These are phyloP conservation scores for Hypselothyrea guttata DNA, from an alignment of 2,888 invertebrate genomes.

Conservation along the genomic window DNA sequence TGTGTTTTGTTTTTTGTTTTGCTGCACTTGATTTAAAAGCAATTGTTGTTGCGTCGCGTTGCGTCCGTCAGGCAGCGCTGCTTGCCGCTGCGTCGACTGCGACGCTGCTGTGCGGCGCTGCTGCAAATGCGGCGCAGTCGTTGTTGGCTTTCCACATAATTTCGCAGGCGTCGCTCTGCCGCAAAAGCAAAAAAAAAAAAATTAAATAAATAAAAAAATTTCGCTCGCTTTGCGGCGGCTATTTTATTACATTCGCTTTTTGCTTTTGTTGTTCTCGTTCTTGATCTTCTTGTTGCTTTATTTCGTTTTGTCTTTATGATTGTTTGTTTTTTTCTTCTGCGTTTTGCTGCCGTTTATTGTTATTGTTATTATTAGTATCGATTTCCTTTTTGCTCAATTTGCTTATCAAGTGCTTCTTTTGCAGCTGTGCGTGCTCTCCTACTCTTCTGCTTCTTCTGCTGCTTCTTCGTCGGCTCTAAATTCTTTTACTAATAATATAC, in stretches of 20 bases:
- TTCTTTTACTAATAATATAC: too few species aligned
- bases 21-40: slow-evolving; percentile 35
- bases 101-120: slow-evolving; percentile 48
- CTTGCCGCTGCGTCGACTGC: slow-evolving; percentile 51
- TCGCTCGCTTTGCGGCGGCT: slow-evolving; percentile 15
- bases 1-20: slow-evolving; percentile 25
- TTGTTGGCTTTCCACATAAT: slow-evolving; percentile 48
- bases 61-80: slow-evolving; percentile 51
- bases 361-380: slow-evolving; percentile 52
- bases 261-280: slow-evolving; percentile 22
- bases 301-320: background rate
- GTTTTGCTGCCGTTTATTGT: slow-evolving; percentile 8
- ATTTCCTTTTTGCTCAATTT: slow-evolving; percentile 44
- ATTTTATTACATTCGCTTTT: slow-evolving; percentile 15
- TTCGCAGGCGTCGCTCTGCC: slow-evolving; percentile 6
- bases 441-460: slow-evolving; percentile 17
- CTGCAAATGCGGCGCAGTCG: slow-evolving; percentile 44
- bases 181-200: slow-evolving; percentile 17
- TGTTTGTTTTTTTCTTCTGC: too few species aligned
- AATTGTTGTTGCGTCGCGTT: slow-evolving; percentile 28
- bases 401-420: slow-evolving; percentile 33
- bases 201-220: slow-evolving; percentile 5
- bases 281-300: slow-evolving; percentile 10
- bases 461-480: slow-evolving; percentile 1
- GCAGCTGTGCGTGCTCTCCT: slow-evolving; percentile 15